These are phyloP conservation scores for Ischnus inquisitorius DNA, from an alignment of 2,888 invertebrate genomes.

Conservation along the genomic window DNA sequence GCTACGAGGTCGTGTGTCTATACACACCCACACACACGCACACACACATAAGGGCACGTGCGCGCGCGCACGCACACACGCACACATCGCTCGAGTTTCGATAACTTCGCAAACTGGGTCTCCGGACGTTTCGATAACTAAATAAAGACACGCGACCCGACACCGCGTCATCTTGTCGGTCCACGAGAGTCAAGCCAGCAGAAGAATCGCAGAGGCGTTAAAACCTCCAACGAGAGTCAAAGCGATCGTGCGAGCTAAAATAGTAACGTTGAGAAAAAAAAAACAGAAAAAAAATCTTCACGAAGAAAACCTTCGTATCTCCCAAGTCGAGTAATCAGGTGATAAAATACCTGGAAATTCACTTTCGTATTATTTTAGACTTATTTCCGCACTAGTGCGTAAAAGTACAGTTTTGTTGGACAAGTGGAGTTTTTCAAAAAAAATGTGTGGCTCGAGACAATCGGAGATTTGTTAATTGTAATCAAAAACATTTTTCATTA, in stretches of 20 bases:
- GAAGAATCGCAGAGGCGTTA: slow-evolving; percentile 7
- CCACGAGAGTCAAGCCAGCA: slow-evolving; percentile 5
- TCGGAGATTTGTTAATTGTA: too few species aligned
- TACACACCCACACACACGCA: slow-evolving; percentile 1
- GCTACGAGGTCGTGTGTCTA: slow-evolving; percentile 35
- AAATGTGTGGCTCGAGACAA: too few species aligned
- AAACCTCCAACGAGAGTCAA: slow-evolving; percentile 3
- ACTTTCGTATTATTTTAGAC: too few species aligned
- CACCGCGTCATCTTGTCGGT: slow-evolving; percentile 55
- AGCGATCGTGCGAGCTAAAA: not conserved
- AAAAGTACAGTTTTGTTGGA: too few species aligned
- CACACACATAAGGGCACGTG: not conserved
- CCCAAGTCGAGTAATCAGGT: too few species aligned
- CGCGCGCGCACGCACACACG: not conserved
- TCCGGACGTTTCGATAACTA: slow-evolving; percentile 69
- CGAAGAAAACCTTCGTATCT: too few species aligned
- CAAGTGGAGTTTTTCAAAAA: too few species aligned
- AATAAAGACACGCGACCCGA: slow-evolving; percentile 67
- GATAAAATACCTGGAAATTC: too few species aligned
- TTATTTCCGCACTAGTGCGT: too few species aligned
- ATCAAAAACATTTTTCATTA: too few species aligned
- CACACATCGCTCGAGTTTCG: slow-evolving; percentile 61
- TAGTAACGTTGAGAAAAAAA: not conserved
- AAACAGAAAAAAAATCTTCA: too few species aligned
- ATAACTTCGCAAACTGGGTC: slow-evolving; percentile 73